A percentile compares a stretch with the other conserved stretches of the same genome.
These are phyloP conservation scores for Ferrisia virgata DNA, from an alignment of 2,888 invertebrate species.

Conservation along the genomic window DNA sequence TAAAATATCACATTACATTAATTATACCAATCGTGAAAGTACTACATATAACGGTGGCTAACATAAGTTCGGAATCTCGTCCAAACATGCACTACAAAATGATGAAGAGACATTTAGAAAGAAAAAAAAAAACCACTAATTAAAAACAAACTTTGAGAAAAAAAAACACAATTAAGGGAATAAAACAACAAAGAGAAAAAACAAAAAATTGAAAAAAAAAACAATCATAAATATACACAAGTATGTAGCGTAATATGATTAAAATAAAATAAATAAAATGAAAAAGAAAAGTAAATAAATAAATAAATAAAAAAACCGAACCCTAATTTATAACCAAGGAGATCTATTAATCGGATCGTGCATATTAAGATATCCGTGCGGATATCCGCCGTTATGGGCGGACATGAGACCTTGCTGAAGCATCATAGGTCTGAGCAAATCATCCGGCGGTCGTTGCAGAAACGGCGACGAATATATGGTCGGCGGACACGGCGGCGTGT, in stretches of 20 bases:
- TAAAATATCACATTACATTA: not conserved
- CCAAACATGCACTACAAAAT: no score
- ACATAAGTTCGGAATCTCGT: not conserved
- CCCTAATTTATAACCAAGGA: slow-evolving; percentile 63
- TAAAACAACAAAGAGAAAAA: not conserved
- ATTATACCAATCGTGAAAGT: not conserved
- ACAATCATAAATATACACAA: not conserved
- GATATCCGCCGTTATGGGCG: slow-evolving; percentile 50
- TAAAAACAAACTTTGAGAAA: not conserved
- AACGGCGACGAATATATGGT: slow-evolving; percentile 64
- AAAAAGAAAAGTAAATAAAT: not conserved
- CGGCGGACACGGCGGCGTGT: slow-evolving; percentile 48
- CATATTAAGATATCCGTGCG: slow-evolving; percentile 62
- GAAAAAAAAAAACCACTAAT: not conserved
- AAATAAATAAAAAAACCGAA: not conserved
- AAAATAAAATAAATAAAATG: not conserved
- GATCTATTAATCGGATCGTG: slow-evolving; percentile 66
- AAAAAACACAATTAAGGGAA: not conserved
- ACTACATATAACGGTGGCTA: not conserved
- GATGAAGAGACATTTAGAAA: not conserved
- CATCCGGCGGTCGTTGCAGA: slow-evolving; percentile 63
- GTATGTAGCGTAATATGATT: no score
- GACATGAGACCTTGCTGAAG: slow-evolving; percentile 56
- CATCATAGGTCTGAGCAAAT: slow-evolving; percentile 56
- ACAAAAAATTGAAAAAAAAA: not conserved